Evolutionary conservation across 2,797 vertebrate genomes (phyloP).

Genomic region (Antrozous pallidus): DNA sequence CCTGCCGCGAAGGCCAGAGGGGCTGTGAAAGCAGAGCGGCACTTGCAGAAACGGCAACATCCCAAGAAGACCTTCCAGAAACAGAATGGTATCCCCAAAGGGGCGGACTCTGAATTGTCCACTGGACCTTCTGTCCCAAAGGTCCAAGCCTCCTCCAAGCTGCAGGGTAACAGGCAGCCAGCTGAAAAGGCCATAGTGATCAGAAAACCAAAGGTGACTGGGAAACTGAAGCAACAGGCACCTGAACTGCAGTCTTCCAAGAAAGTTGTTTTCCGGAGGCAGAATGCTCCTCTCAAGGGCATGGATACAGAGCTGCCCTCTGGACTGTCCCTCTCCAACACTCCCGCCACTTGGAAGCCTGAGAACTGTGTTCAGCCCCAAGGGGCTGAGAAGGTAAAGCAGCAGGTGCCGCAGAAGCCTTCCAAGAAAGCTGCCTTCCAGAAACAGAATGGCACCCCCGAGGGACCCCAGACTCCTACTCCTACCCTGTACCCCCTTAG

Average conservation of each 20-base stretch:
- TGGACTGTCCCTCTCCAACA: neutral
- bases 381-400: slow-evolving; percentile 49
- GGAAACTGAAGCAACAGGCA: neutral
- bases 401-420: neutral
- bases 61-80: slow-evolving; percentile 49
- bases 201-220: neutral
- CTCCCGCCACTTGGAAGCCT: slow-evolving; percentile 23
- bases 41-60: neutral
- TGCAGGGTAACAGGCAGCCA: neutral
- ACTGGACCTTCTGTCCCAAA: neutral
- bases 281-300: neutral
- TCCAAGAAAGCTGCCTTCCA: slow-evolving; percentile 55
- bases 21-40: slow-evolving; percentile 42
- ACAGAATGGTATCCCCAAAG: slow-evolving; percentile 34
- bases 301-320: neutral
- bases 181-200: neutral
- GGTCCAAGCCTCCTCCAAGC: neutral
- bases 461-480: slow-evolving; percentile 12
- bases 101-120: neutral
- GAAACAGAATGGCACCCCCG: slow-evolving; percentile 56
- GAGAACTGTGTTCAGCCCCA: neutral
- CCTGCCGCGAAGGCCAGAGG: slow-evolving; percentile 14
- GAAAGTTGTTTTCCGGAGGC: neutral
- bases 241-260: neutral
- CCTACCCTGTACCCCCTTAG: neutral